phyloP scores from a whole-genome alignment of 2,797 vertebrate genomes.

The Danio kyathit region DNA sequence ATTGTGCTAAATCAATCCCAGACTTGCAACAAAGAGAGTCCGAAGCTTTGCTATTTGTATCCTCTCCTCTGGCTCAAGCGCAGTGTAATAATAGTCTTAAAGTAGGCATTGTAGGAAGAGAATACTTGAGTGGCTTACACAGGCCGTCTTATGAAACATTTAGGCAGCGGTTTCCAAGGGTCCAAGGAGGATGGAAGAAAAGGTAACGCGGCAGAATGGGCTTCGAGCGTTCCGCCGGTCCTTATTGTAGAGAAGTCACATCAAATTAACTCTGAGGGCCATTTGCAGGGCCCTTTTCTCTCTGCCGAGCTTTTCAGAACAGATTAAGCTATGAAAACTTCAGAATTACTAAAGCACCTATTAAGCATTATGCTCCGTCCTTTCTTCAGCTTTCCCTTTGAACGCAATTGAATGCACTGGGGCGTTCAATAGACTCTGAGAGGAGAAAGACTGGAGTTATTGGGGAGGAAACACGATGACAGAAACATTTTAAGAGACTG shows the following conservation, averaged over 20 bases:
- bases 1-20: constrained; percentile 76
- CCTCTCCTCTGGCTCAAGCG: constrained; percentile 74
- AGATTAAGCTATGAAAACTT: constrained; percentile 99
- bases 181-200: constrained; percentile 83
- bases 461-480: constrained; percentile 35
- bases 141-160: constrained; percentile 85
- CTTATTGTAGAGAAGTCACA: constrained; percentile 99
- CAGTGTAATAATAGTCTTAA: constrained; percentile 79
- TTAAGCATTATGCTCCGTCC: constrained; percentile 83
- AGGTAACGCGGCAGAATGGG: constrained; percentile 85
- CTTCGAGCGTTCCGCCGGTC: constrained; percentile 88
- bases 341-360: constrained; percentile 98
- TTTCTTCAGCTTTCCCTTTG: constrained; percentile 75
- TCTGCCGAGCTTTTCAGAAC: constrained; percentile 97
- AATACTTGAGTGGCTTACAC: constrained; percentile 86
- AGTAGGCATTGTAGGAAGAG: constrained; percentile 75
- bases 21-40: constrained; percentile 69
- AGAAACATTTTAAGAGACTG: constrained; percentile 14
- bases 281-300: constrained; percentile 90
- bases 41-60: constrained; percentile 73
- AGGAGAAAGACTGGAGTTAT: constrained; percentile 18
- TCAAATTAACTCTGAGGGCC: constrained; percentile 99
- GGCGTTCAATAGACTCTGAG: constrained; percentile 63
- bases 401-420: constrained; percentile 73
- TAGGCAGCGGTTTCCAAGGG: constrained; percentile 85